Conservation (phyloP, 2,888 invertebrate genomes). For the Chromoteleia sp. region DNA sequence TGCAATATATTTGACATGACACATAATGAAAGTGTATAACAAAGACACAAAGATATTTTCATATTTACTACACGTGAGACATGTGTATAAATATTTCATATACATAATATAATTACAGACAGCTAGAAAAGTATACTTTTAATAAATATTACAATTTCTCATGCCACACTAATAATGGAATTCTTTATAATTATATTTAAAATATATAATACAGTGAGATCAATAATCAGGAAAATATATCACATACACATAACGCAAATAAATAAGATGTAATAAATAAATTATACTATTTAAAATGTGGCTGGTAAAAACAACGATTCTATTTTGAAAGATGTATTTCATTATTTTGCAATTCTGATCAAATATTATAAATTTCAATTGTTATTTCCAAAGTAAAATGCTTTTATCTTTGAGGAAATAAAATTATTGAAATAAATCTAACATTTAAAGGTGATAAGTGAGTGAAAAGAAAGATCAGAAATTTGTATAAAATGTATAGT, state of each 20-base stretch:
- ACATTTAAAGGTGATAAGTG: too few relatives aligned
- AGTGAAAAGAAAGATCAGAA: too few relatives aligned
- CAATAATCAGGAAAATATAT: slow-evolving; percentile 16
- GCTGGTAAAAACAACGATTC: too few relatives aligned
- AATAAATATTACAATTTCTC: slow-evolving; percentile 11
- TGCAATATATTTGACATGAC: not conserved
- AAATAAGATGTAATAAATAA: slow-evolving; percentile 12
- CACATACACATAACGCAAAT: slow-evolving; percentile 20
- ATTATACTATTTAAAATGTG: too few relatives aligned
- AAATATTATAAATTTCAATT: too few relatives aligned
- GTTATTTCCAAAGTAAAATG: too few relatives aligned
- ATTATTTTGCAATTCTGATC: too few relatives aligned
- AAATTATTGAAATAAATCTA: too few relatives aligned
- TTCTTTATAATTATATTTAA: not conserved
- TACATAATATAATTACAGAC: slow-evolving; percentile 27
- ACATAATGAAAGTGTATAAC: slow-evolving; percentile 17
- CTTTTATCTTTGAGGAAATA: too few relatives aligned
- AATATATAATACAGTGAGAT: slow-evolving; percentile 35
- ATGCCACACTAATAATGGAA: slow-evolving; percentile 8
- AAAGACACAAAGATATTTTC: slow-evolving; percentile 9
- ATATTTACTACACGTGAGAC: slow-evolving; percentile 9
- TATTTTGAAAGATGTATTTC: too few relatives aligned
- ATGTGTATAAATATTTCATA: slow-evolving; percentile 27
- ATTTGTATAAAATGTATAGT: too few relatives aligned
- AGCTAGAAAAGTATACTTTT: slow-evolving; percentile 1